Evolutionary conservation across 2,888 invertebrate genomes (phyloP).

Genomic region (Microchrysa polita): DNA sequence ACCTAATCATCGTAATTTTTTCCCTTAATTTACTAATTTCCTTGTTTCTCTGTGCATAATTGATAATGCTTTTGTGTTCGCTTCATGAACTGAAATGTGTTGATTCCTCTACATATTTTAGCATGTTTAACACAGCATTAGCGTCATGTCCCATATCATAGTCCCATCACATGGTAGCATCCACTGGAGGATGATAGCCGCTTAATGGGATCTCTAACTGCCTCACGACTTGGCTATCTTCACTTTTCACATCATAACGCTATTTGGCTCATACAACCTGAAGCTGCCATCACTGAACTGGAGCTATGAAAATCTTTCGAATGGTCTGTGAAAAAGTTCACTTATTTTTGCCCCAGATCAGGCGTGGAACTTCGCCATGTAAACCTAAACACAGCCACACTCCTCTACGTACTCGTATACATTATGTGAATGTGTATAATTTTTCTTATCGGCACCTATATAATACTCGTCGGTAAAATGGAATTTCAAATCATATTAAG

Average conservation of each 20-base stretch:
- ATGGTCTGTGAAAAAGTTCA: constrained; percentile 9
- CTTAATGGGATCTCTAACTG: neutral
- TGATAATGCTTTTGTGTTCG: too few species aligned
- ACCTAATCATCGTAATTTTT: too few species aligned
- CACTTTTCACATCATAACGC: constrained; percentile 3
- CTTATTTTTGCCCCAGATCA: constrained; percentile 17
- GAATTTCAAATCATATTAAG: constrained; percentile 9
- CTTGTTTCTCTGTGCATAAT: too few species aligned
- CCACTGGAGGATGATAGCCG: neutral
- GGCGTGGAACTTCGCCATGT: constrained; percentile 11
- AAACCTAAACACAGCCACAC: too few species aligned
- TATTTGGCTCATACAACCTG: neutral
- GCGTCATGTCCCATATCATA: neutral
- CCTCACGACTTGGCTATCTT: neutral
- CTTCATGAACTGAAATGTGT: neutral
- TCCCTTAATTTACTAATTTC: too few species aligned
- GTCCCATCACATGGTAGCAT: neutral
- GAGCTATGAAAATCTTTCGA: constrained; percentile 4
- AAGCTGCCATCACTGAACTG: neutral
- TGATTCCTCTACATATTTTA: neutral
- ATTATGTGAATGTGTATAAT: neutral
- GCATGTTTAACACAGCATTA: neutral
- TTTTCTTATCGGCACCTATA: constrained; percentile 10
- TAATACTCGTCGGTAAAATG: constrained; percentile 9
- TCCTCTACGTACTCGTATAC: too few species aligned